Conservation (phyloP, 2,113 vertebrate genomes). For the Brachirus orientalis region DNA sequence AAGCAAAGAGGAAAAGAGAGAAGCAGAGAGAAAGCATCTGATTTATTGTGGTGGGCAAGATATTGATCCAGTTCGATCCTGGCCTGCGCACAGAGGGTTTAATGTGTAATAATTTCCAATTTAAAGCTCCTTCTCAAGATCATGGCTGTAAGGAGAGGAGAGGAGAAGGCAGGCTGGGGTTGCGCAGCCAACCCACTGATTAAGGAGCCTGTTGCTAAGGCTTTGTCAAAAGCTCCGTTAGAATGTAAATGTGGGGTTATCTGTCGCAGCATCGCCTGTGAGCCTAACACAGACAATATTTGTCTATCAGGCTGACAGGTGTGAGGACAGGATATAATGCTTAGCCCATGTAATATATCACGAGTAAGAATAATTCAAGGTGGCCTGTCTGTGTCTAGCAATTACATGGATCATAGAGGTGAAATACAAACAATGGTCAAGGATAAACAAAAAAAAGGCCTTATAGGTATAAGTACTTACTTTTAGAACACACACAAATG, state of each 20-base stretch:
- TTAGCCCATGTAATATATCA: slow-evolving; percentile 89
- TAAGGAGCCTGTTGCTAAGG: slow-evolving; percentile 94
- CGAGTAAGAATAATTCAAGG: slow-evolving; percentile 88
- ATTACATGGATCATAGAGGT: slow-evolving; percentile 32
- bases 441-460: too few relatives aligned
- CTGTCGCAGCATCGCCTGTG: slow-evolving; percentile 92
- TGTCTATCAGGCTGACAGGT: slow-evolving; percentile 89
- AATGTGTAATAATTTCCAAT: slow-evolving; percentile 99
- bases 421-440: slow-evolving; percentile 20
- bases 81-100: slow-evolving; percentile 91
- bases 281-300: slow-evolving; percentile 92
- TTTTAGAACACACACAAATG: too few relatives aligned
- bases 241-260: slow-evolving; percentile 97
- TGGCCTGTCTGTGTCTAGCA: slow-evolving; percentile 28
- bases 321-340: slow-evolving; percentile 65
- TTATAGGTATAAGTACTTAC: too few relatives aligned
- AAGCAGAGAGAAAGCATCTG: slow-evolving; percentile 85
- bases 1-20: slow-evolving; percentile 49
- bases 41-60: slow-evolving; percentile 98
- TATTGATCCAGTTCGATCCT: slow-evolving; percentile 99
- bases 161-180: slow-evolving; percentile 88
- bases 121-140: slow-evolving; percentile 99
- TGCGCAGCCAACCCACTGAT: slow-evolving; percentile 90
- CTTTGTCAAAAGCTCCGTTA: slow-evolving; percentile 96
- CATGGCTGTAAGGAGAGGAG: slow-evolving; percentile 92